Evolutionary conservation across 2,888 invertebrate species (phyloP).

Genomic region (Drosophila infuscata): DNA sequence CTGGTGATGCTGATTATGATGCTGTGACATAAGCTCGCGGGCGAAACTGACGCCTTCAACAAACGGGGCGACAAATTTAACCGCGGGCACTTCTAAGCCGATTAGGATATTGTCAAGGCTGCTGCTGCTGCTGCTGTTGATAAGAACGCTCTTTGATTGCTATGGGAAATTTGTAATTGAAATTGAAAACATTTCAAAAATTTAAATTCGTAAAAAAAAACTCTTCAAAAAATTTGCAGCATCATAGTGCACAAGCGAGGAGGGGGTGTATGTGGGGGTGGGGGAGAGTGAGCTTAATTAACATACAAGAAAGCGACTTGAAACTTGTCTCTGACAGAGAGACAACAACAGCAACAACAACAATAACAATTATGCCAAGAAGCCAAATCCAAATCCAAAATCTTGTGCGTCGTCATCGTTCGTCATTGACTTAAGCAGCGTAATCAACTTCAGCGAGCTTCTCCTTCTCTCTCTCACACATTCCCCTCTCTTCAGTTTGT

Average conservation of each 20-base stretch:
- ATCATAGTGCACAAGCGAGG: constrained; percentile 42
- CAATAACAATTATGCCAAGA: constrained; percentile 40
- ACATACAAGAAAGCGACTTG: constrained; percentile 75
- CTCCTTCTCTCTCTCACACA: constrained; percentile 3
- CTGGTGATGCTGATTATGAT: constrained; percentile 10
- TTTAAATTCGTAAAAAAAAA: constrained; percentile 26
- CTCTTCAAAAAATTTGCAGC: constrained; percentile 51
- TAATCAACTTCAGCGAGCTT: constrained; percentile 71
- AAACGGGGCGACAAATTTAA: constrained; percentile 50
- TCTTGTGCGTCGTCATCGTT: constrained; percentile 74
- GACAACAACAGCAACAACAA: constrained; percentile 16
- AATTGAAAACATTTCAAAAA: constrained; percentile 24
- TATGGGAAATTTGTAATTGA: constrained; percentile 26
- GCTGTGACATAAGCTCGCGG: constrained; percentile 54
- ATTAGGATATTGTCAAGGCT: constrained; percentile 46
- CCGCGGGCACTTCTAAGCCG: constrained; percentile 62
- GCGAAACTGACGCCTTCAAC: constrained; percentile 58
- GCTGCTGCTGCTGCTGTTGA: constrained; percentile 13
- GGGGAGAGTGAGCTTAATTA: constrained; percentile 60
- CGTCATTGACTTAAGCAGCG: constrained; percentile 77
- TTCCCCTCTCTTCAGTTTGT: not conserved
- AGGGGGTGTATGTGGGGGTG: not conserved
- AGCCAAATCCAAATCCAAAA: constrained; percentile 65
- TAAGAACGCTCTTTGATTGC: constrained; percentile 15
- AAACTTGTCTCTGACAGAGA: constrained; percentile 78